These are phyloP conservation scores for Rallus limicola DNA, from an alignment of 2,113 vertebrate species.

Conservation along the genomic window DNA sequence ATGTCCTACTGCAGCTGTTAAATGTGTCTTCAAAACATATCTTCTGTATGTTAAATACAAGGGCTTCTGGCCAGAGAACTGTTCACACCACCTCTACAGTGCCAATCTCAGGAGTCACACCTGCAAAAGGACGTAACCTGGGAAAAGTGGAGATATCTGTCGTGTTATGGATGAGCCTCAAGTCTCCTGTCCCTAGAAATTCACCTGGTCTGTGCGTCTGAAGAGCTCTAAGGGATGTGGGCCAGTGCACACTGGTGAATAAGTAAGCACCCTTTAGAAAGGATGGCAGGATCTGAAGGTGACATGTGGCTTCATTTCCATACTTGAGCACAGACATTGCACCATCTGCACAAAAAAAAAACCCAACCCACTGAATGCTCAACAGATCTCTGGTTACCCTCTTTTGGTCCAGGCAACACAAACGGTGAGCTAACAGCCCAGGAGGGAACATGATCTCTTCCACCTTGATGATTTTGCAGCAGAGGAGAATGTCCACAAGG, in stretches of 20 bases:
- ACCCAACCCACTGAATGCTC: neutral
- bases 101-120: neutral
- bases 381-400: neutral
- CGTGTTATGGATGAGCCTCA: neutral
- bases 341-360: neutral
- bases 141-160: neutral
- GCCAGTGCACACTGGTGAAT: accelerated
- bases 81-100: neutral
- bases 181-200: neutral
- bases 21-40: neutral
- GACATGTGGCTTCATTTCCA: accelerated
- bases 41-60: accelerated
- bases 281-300: neutral
- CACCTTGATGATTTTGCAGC: neutral
- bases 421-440: neutral
- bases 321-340: neutral
- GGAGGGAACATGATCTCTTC: neutral
- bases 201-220: neutral
- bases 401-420: neutral
- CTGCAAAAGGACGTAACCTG: neutral
- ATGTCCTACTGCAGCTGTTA: neutral
- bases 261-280: neutral
- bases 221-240: no score
- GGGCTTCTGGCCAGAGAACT: neutral
- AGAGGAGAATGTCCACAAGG: neutral